A percentile compares a stretch with the other conserved stretches of the same genome.
phyloP scores from a whole-genome alignment of 2,797 vertebrate species.

The Megaceryle alcyon region DNA sequence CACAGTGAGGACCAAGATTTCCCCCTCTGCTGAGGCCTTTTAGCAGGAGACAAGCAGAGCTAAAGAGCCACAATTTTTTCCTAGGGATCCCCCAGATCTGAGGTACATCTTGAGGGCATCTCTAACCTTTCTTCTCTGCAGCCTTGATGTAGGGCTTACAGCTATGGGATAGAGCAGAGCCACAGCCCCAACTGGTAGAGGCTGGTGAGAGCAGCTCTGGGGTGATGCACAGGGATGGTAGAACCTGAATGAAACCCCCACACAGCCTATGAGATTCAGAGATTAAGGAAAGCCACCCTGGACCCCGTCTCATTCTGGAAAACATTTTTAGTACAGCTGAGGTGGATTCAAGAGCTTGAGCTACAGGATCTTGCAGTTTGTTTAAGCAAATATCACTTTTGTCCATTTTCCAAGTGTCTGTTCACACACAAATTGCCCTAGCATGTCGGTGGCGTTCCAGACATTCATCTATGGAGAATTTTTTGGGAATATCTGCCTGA shows the following conservation, averaged over 20 bases:
- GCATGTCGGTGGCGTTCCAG: not conserved
- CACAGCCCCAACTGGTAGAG: no score
- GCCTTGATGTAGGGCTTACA: not conserved
- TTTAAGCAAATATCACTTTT: conserved; percentile 46
- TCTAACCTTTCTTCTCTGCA: not conserved
- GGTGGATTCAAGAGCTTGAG: not conserved
- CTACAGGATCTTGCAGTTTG: not conserved
- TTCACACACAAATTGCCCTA: conserved; percentile 12
- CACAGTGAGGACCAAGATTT: not conserved
- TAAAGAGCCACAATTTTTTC: not conserved
- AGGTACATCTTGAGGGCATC: not conserved
- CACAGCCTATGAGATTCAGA: not conserved
- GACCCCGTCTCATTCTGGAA: not conserved
- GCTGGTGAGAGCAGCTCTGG: not conserved
- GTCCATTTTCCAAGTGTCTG: conserved; percentile 50
- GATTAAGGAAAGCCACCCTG: not conserved
- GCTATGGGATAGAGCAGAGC: not conserved
- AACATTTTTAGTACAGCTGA: not conserved
- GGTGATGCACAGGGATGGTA: not conserved
- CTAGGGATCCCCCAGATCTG: not conserved
- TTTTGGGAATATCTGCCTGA: conserved; percentile 24
- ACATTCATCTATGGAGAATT: conserved; percentile 6
- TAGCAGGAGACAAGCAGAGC: not conserved
- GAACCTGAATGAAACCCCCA: not conserved
- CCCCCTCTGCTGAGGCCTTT: not conserved